Evolutionary conservation across 2,888 invertebrate genomes (phyloP), one percentile per base, ranked within the genome.

Genomic region (Plebejus melissa): DNA sequence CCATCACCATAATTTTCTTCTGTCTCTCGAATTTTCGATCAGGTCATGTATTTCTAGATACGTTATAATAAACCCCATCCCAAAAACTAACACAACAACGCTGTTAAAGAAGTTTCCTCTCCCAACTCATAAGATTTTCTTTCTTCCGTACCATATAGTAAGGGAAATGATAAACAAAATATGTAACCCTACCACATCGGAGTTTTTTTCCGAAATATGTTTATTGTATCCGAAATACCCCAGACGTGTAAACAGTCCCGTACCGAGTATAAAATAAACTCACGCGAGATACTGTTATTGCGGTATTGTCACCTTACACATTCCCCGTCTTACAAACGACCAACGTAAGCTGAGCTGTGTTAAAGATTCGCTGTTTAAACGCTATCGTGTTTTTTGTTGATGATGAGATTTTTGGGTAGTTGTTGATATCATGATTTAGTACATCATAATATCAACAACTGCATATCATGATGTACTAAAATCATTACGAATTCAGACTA

Each of bases 231-330:
- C 41, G 28, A 9, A 70, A 41, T 50, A 22, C 28, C 54, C 72
- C 72, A 72, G 72, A 72, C 32, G 54, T 54, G 72, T 72, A 72
- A 54, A 72, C 72, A 50, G 4, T 22, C 28, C 72, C 54, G 41
- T 41, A 50, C 71, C 41, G 71, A 13, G n/a, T 50, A 50, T 72
- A 54, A 72, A 72, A 71, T 71, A 71, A 70, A 46, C 72, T 16
- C 72, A 22, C 28, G 13, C 54, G 32, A 72, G 32, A 72, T 72
- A 72, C 28, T 72, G 54, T 72, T 72, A 72, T 72, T 50, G 72
- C 54, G 72, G 46, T 54, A 54, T 72, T 72, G 72, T 54, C 72
- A 54, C 72, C 54, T 72, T 32, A 54, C 54, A 13, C 36, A 16
- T 72, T 32, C 41, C 1, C 16, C 70, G n/a, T 46, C 71, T 38